Percentiles rank a stretch among this genome's conserved stretches.
Conservation (phyloP, 2,113 vertebrate genomes). For the Rhinolophus ferrumequinum region DNA sequence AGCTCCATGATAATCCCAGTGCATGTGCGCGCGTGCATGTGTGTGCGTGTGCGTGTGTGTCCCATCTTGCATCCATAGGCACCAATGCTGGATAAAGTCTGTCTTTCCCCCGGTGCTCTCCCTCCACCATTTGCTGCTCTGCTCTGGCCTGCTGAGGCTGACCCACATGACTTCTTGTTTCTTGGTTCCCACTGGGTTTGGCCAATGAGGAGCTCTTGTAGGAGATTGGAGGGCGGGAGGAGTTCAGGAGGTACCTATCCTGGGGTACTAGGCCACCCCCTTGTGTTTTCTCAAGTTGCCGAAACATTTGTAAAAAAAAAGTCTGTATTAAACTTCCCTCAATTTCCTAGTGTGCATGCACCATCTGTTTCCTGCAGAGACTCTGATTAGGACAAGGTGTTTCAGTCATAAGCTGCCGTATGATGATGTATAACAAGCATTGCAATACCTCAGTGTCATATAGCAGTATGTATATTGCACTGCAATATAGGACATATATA, state of each 20-base stretch:
- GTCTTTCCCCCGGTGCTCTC: no score
- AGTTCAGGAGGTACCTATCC: not conserved
- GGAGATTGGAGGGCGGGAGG: not conserved
- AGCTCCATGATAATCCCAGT: rapidly evolving
- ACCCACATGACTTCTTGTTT: not conserved
- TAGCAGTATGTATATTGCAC: not conserved
- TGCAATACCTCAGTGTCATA: not conserved
- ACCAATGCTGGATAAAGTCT: not conserved
- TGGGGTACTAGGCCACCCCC: not conserved
- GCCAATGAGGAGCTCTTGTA: not conserved
- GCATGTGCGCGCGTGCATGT: no score
- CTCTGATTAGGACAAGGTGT: not conserved
- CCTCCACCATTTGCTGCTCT: no score
- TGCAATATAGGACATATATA: no score
- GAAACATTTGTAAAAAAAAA: not conserved
- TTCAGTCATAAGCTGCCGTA: no score
- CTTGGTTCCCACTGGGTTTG: not conserved
- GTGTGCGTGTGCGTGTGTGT: not conserved
- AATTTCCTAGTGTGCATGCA: not conserved
- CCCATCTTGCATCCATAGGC: not conserved
- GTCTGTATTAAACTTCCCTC: not conserved
- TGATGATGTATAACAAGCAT: not conserved
- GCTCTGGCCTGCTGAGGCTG: not conserved
- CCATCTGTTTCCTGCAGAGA: not conserved
- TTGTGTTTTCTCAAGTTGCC: not conserved